These are phyloP conservation scores for Macaria liturata DNA, from an alignment of 2,888 invertebrate genomes.

Conservation along the genomic window DNA sequence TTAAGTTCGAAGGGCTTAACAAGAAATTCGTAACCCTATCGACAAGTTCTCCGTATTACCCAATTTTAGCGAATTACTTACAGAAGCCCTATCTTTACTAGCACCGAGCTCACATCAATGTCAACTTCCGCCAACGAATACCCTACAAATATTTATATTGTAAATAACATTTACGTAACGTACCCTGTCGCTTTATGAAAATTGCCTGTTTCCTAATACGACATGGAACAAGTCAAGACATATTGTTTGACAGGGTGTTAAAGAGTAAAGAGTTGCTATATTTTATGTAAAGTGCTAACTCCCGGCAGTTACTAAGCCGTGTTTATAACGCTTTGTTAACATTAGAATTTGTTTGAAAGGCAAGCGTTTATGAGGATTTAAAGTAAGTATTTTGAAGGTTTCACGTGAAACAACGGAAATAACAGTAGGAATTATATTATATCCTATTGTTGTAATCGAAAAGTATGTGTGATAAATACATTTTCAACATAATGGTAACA, in stretches of 20 bases:
- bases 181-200: slow-evolving; percentile 22
- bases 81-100: slow-evolving; percentile 20
- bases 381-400: not conserved
- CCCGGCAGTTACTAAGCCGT: slow-evolving; percentile 16
- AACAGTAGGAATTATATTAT: no score
- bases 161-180: slow-evolving; percentile 15
- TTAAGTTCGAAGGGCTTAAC: no score
- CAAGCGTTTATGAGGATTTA: slow-evolving; percentile 8
- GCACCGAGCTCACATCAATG: slow-evolving; percentile 41
- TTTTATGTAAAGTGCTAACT: slow-evolving; percentile 13
- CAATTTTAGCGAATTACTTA: slow-evolving; percentile 3
- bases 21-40: no score
- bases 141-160: slow-evolving; percentile 42
- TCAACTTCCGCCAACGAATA: slow-evolving; percentile 44
- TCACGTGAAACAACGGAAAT: no score
- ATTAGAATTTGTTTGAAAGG: slow-evolving; percentile 19
- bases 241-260: slow-evolving; percentile 13
- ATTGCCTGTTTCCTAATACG: slow-evolving; percentile 9
- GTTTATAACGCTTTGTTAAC: slow-evolving; percentile 21
- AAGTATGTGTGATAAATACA: no score
- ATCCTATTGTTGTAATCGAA: no score
- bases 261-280: slow-evolving; percentile 2
- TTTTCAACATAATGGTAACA: no score
- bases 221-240: slow-evolving; percentile 6
- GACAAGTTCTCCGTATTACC: not conserved